These are phyloP conservation scores for Wiebesia pumilae DNA, from an alignment of 1,140 invertebrate genomes.

Conservation along the genomic window DNA sequence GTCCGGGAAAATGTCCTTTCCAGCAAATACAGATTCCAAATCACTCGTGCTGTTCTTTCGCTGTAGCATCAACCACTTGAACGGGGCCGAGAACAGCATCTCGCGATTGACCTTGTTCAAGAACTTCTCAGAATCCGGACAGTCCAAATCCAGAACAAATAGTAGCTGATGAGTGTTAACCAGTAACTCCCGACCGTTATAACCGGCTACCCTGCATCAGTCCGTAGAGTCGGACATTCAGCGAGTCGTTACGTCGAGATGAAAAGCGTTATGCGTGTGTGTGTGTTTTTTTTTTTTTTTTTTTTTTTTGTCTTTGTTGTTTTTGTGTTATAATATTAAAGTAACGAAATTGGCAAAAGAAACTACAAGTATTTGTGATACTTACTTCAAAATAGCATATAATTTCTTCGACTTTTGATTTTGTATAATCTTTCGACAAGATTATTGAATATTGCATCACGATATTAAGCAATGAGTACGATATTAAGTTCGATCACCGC, in stretches of 20 bases:
- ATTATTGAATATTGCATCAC: too few species aligned
- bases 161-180: constrained; percentile 1
- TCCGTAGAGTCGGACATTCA: neutral
- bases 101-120: constrained; percentile 55
- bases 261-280: neutral
- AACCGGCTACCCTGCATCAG: neutral
- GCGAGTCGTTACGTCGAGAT: too few species aligned
- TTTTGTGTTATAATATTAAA: too few species aligned
- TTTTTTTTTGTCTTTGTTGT: too few species aligned
- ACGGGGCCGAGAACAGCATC: constrained; percentile 60
- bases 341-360: too few species aligned
- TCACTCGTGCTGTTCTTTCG: constrained; percentile 45
- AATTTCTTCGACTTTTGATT: too few species aligned
- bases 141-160: constrained; percentile 32
- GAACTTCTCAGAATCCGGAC: constrained; percentile 3
- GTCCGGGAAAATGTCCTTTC: constrained; percentile 57
- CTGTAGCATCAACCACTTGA: constrained; percentile 63
- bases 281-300: too few species aligned
- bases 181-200: neutral
- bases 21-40: constrained; percentile 42
- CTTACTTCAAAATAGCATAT: too few species aligned
- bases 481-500: too few species aligned
- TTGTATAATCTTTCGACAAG: too few species aligned
- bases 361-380: neutral
- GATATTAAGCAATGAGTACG: too few species aligned